These are phyloP conservation scores for Austrolebias charrua DNA, from an alignment of 2,797 vertebrate genomes.

Conservation along the genomic window DNA sequence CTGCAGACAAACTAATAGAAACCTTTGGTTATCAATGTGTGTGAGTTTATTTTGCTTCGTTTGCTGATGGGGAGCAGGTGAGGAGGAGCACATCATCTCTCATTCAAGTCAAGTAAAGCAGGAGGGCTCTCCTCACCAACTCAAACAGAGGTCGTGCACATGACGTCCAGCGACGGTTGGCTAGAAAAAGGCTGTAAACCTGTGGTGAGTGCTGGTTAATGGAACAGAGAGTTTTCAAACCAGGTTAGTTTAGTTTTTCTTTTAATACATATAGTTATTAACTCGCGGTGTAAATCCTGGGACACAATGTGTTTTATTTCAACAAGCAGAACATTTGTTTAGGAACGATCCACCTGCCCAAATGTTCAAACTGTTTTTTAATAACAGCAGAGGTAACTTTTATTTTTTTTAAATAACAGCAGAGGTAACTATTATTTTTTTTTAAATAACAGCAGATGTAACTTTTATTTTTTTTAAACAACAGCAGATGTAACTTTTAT, in stretches of 20 bases:
- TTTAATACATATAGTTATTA: neutral
- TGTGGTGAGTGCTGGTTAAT: neutral
- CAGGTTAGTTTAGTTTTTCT: too few species aligned
- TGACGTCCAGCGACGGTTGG: slow-evolving; percentile 1
- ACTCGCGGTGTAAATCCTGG: neutral
- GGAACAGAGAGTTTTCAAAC: neutral
- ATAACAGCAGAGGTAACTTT: too few species aligned
- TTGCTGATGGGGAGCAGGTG: slow-evolving; percentile 11
- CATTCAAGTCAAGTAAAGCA: slow-evolving; percentile 50
- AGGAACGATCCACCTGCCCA: neutral
- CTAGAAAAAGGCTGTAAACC: neutral
- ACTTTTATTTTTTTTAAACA: too few species aligned
- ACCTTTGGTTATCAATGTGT: slow-evolving; percentile 31
- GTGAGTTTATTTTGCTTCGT: slow-evolving; percentile 41
- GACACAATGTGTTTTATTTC: too few species aligned
- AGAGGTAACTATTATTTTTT: too few species aligned
- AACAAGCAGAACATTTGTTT: neutral
- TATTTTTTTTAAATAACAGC: too few species aligned
- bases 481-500: too few species aligned
- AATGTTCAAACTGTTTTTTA: too few species aligned
- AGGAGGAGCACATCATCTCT: slow-evolving; percentile 56
- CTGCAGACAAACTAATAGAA: slow-evolving; percentile 54
- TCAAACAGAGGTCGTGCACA: slow-evolving; percentile 23
- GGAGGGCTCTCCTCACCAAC: slow-evolving; percentile 21
- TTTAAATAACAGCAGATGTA: too few species aligned